A percentile compares a stretch with the other conserved stretches of the same genome.
Evolutionary conservation across 2,113 vertebrate genomes (phyloP).

Genomic region (Petaurus breviceps): DNA sequence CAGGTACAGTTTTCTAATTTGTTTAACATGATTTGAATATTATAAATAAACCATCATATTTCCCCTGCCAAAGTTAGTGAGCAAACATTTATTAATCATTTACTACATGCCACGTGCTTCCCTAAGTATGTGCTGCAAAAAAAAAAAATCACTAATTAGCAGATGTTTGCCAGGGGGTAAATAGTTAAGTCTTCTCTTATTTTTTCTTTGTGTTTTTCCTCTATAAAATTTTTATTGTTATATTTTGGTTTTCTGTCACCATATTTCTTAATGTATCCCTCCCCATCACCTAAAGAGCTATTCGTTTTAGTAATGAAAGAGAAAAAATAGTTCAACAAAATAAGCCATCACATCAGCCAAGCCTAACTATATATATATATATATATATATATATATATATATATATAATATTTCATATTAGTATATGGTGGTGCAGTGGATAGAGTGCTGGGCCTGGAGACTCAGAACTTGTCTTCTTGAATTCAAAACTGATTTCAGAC

Average conservation of each 20-base stretch:
- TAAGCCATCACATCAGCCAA: not conserved
- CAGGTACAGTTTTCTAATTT: not conserved
- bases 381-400: no score
- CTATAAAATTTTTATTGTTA: not conserved
- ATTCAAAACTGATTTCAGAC: no score
- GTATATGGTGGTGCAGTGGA: not conserved
- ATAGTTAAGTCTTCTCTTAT: not conserved
- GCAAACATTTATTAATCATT: not conserved
- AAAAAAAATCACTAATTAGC: not conserved
- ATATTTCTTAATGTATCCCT: not conserved
- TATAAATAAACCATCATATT: not conserved
- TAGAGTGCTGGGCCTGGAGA: not conserved
- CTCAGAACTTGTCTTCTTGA: no score
- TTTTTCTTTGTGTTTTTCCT: not conserved
- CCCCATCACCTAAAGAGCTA: not conserved
- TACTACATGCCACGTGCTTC: not conserved
- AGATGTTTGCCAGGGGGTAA: not conserved
- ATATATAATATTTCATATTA: not conserved
- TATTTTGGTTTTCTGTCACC: not conserved
- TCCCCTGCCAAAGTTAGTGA: not conserved
- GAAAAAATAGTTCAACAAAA: not conserved
- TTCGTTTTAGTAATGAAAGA: not conserved
- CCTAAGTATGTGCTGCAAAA: not conserved
- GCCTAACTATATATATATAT: no score
- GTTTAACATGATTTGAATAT: not conserved